These are phyloP conservation scores for Drosophila nigromelanica DNA, from an alignment of 1,140 invertebrate species.

Conservation along the genomic window DNA sequence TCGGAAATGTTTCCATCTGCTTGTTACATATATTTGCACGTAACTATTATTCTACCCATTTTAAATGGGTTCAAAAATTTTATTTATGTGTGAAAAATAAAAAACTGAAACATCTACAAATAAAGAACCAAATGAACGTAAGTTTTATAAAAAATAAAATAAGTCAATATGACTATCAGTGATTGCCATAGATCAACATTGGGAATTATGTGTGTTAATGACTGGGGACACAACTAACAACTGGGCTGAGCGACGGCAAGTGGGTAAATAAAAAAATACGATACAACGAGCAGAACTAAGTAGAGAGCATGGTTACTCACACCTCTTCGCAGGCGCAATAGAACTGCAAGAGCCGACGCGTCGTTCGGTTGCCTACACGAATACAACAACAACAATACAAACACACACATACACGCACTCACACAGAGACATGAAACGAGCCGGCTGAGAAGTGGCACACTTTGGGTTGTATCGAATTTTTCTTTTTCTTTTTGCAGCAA, in stretches of 20 bases:
- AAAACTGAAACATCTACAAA: too few relatives aligned
- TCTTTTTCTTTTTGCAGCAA: slow-evolving; percentile 23
- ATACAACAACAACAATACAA: slow-evolving; percentile 19
- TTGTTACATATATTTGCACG: too few relatives aligned
- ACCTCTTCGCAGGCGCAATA: slow-evolving; percentile 41
- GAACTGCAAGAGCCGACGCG: slow-evolving; percentile 34
- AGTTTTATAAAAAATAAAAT: too few relatives aligned
- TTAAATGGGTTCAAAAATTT: too few relatives aligned
- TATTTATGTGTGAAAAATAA: too few relatives aligned
- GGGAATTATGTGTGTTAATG: neutral
- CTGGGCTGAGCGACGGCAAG: slow-evolving; percentile 26
- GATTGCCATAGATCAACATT: too few relatives aligned
- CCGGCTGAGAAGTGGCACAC: slow-evolving; percentile 60
- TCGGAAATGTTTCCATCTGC: too few relatives aligned
- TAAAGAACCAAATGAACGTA: too few relatives aligned
- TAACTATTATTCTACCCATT: too few relatives aligned
- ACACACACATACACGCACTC: slow-evolving; percentile 35
- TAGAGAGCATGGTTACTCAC: slow-evolving; percentile 52
- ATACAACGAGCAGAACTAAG: slow-evolving; percentile 25
- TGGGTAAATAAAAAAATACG: slow-evolving; percentile 29
- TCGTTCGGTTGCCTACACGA: slow-evolving; percentile 39
- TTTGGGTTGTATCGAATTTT: slow-evolving; percentile 69
- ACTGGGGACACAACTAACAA: slow-evolving; percentile 32
- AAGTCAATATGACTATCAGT: too few relatives aligned
- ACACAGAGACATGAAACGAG: slow-evolving; percentile 15